phyloP scores from a whole-genome alignment of 2,797 vertebrate species.

The Micrastur ruficollis region DNA sequence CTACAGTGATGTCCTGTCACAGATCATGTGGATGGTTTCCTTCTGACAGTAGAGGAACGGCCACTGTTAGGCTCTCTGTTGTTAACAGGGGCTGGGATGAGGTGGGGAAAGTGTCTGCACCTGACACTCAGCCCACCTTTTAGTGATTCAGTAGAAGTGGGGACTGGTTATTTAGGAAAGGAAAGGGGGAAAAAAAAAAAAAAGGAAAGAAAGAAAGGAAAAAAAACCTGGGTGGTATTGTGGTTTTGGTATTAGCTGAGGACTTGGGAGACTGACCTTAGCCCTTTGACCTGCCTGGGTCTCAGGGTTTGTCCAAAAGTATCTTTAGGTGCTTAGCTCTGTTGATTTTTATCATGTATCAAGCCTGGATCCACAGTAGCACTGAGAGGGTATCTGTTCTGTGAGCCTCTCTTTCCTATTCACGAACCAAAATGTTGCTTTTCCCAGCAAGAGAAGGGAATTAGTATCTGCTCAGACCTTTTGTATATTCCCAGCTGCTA shows the following conservation, averaged over 20 bases:
- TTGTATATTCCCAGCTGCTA: background rate
- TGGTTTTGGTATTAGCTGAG: background rate
- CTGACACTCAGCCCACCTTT: background rate
- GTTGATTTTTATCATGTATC: background rate
- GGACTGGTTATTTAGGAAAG: background rate
- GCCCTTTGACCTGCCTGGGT: background rate
- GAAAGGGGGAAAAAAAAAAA: too few relatives aligned
- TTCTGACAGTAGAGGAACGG: background rate
- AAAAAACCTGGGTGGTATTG: background rate
- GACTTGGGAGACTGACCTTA: background rate
- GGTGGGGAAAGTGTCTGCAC: background rate
- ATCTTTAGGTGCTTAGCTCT: background rate
- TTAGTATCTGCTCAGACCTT: background rate
- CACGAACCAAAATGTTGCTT: background rate
- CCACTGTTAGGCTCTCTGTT: background rate
- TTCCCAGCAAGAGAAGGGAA: background rate
- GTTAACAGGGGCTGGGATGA: background rate
- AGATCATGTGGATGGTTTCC: background rate
- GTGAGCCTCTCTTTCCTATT: background rate
- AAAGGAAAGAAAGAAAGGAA: background rate
- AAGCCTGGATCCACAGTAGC: background rate
- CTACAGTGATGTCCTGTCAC: background rate
- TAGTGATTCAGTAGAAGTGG: background rate
- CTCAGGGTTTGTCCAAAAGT: background rate
- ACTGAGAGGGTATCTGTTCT: background rate